A percentile compares a stretch with the other conserved stretches of the same genome.
phyloP scores from a whole-genome alignment of 1,140 invertebrate species.

The Drosophila kanapiae region DNA sequence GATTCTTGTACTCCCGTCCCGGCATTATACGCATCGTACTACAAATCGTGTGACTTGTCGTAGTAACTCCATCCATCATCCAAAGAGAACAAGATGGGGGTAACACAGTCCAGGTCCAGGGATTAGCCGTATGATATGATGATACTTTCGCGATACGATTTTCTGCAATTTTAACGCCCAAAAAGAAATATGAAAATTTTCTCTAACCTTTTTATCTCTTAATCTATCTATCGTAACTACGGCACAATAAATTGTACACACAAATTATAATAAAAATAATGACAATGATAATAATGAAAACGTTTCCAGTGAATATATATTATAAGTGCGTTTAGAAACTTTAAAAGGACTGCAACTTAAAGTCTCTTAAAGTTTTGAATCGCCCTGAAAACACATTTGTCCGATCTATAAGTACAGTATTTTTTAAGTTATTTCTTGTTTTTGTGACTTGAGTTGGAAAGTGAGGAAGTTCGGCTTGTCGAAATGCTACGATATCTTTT shows the following conservation, averaged over 20 bases:
- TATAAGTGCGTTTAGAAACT: slow-evolving; percentile 19
- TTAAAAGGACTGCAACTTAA: background rate
- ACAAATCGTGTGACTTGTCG: slow-evolving; percentile 25
- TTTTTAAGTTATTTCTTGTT: background rate
- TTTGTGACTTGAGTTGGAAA: slow-evolving; percentile 12
- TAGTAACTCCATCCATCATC: slow-evolving; percentile 2
- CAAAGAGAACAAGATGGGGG: background rate
- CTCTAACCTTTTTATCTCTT: slow-evolving; percentile 11
- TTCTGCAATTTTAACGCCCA: slow-evolving; percentile 84
- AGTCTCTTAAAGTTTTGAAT: slow-evolving; percentile 11
- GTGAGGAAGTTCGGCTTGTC: slow-evolving; percentile 10
- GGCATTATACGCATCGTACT: background rate
- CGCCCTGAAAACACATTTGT: background rate
- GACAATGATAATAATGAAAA: slow-evolving; percentile 14
- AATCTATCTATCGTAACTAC: slow-evolving; percentile 36
- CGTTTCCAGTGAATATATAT: slow-evolving; percentile 25
- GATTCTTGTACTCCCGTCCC: slow-evolving; percentile 12
- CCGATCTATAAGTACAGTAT: background rate
- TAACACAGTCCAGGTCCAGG: background rate
- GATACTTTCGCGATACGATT: slow-evolving; percentile 81
- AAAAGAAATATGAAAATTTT: slow-evolving; percentile 34
- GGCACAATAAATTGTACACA: slow-evolving; percentile 47
- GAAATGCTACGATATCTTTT: slow-evolving; percentile 1
- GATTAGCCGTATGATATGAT: slow-evolving; percentile 35
- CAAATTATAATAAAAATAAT: slow-evolving; percentile 13